Evolutionary conservation across 2,113 vertebrate genomes (phyloP), one percentile per base, ranked within the genome.

Genomic region (Notothenia rossii): DNA sequence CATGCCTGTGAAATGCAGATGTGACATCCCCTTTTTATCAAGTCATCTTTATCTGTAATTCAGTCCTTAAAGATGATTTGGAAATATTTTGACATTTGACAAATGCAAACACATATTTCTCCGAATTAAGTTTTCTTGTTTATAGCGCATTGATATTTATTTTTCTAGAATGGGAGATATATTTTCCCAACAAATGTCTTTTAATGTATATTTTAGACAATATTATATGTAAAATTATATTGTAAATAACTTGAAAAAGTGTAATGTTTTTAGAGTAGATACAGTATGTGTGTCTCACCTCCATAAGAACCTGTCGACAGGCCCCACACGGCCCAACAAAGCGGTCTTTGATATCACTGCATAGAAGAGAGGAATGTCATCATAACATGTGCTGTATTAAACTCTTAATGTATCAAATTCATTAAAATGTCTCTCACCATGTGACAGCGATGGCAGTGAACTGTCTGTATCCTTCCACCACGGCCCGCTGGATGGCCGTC

Each of bases 301-400:
- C 98, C 94, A 96, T 94, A 79, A 99, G 96, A 63, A 99, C 96
- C 91, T 99, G 98, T 75, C 97, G 93, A 92, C 98, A 99, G 8
- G 96, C 97, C 0, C 97, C 97, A 0, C 98, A 99, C 0, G 97
- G 98, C 0, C 87, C 84, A 43, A 97, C 96, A 89, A 97, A 98
- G 0, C 85, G 67, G 48, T 97, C 95, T 83, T 91, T 79, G 76
- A 96, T 72, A 76, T 99, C 94, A 86, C 98, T 98, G 6, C 1
- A 25, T 1, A 29, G 7, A 61, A 15, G 5, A 67, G 11, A 58
- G 11, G 1, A 75, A 51, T 0, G 6, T 40, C 4, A 60, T 48
- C 2, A n/a, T 18, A 46, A 61, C 4, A 33, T 56, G 36, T 49
- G 48, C 17, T 29, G 1, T 7, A 1, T 43, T 11, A 48, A 25